Evolutionary conservation across 2,113 vertebrate species (phyloP).

Genomic region (Glaucomys volans): DNA sequence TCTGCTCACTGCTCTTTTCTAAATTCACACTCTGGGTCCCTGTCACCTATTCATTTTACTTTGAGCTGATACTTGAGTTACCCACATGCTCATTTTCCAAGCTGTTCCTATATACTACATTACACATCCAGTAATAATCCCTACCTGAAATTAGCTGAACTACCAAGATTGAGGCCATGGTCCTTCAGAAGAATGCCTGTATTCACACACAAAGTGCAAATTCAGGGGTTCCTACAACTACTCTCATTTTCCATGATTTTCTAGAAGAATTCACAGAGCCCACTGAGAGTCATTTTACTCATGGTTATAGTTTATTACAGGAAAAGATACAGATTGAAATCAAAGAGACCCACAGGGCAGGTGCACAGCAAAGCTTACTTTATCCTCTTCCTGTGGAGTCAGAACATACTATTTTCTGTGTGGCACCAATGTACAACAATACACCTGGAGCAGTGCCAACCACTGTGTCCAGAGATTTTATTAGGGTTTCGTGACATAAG

Average conservation of each 20-base stretch:
- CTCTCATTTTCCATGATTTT: background rate
- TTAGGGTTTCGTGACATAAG: background rate
- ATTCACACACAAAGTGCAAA: background rate
- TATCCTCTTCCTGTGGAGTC: background rate
- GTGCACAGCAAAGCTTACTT: background rate
- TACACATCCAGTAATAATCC: background rate
- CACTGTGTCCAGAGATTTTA: background rate
- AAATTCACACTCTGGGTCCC: background rate
- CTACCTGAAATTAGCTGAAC: background rate
- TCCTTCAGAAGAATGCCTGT: background rate
- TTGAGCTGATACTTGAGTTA: background rate
- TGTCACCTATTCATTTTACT: background rate
- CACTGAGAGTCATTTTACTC: background rate
- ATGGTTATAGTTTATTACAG: background rate
- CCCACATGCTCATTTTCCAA: background rate
- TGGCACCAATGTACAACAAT: background rate
- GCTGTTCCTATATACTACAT: background rate
- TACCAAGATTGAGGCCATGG: background rate
- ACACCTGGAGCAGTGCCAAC: background rate
- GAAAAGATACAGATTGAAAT: background rate
- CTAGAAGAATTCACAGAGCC: background rate
- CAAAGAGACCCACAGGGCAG: background rate
- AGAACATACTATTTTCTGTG: background rate
- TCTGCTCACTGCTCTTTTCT: background rate
- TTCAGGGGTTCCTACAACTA: background rate